Evolutionary conservation across 2,797 vertebrate species (phyloP), one percentile per base, ranked within the genome.

Genomic region (Acropternis orthonyx): DNA sequence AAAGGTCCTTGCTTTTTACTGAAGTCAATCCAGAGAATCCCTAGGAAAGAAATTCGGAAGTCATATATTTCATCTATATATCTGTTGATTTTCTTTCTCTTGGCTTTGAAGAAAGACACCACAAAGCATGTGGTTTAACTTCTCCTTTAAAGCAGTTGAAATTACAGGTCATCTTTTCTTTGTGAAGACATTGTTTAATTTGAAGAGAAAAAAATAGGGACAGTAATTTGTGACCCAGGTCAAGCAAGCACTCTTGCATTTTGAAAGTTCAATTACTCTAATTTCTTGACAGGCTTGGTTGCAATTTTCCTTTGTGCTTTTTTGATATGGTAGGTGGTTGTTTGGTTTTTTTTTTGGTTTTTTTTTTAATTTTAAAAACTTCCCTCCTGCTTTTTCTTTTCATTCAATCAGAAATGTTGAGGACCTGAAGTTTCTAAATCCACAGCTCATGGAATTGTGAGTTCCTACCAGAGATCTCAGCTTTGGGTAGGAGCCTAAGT

Each of bases 141-240:
- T 94, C 9, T 26, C 20, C 89, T 79, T 94, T 77, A 65, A 80
- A 66, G 14, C 22, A 61, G 16, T 36, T 91, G 72, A 93, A 96
- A 94, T 95, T 95, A 88, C 22, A 28, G n/a, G 39, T 71, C 30
- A 11, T 89, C 72, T 82, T 82, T 80, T 92, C 56, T 85, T 89
- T 94, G 49, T 65, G 54, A 89, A 94, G 26, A 10, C 61, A 82
- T 86, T 85, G 74, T 84, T 91, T 85, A 41, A n/a, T 85, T 82
- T 79, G 36, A 84, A 63, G 51, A 94, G 26, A 30, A 85, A 88
- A 86, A 58, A 84, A 37, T 41, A 91, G 49, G 74, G 80, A 67
- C 23, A 46, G 71, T 74, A 76, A 76, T 85, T 92, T 90, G 49
- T 7, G 17, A 93, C 63, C 55, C 18, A 32, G 63, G 59, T 94